Conservation (phyloP, 2,888 invertebrate species). For the Eupelmus urozonus region DNA sequence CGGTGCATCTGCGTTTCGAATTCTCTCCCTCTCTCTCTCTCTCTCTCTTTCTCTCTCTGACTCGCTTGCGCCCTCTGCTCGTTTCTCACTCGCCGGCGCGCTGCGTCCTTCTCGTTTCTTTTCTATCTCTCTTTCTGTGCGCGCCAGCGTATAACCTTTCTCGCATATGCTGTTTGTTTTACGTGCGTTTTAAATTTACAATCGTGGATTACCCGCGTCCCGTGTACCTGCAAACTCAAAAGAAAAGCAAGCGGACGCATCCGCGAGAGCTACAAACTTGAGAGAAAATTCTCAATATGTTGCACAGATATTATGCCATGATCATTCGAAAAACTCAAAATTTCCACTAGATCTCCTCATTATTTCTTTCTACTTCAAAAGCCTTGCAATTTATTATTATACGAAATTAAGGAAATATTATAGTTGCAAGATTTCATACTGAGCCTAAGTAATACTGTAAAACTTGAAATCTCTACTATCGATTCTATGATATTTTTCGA, state of each 20-base stretch:
- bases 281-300: neutral
- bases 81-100: conserved; percentile 4
- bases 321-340: neutral
- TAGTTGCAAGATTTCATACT: no score
- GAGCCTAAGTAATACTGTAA: neutral
- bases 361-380: neutral
- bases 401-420: no score
- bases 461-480: neutral
- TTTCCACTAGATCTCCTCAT: neutral
- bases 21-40: conserved; percentile 33
- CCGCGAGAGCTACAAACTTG: conserved; percentile 17
- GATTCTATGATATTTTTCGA: neutral
- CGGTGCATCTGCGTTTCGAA: conserved; percentile 59
- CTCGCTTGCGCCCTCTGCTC: no score
- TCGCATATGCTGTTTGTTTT: conserved; percentile 49
- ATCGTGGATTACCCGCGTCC: no score
- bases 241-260: neutral
- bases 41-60: conserved; percentile 10
- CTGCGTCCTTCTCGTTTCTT: conserved; percentile 22
- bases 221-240: neutral
- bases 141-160: conserved; percentile 32
- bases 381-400: no score
- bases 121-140: conserved; percentile 15
- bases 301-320: neutral
- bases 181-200: conserved; percentile 52